These are phyloP conservation scores for Zygogramma bicolorata DNA, from an alignment of 2,888 invertebrate genomes.

Conservation along the genomic window DNA sequence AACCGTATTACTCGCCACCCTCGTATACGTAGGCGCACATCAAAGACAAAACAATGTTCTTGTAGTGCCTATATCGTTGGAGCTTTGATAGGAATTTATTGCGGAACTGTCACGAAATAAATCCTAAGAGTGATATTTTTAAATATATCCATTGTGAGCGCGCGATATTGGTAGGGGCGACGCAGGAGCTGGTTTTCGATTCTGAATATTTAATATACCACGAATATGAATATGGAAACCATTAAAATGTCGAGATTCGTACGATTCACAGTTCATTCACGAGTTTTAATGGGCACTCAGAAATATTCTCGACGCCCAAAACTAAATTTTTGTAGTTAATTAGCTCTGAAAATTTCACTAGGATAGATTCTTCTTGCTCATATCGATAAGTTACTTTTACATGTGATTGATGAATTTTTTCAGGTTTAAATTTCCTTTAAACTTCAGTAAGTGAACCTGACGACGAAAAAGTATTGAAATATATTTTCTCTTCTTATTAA, in stretches of 20 bases:
- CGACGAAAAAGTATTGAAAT: too few species aligned
- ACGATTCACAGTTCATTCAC: background rate
- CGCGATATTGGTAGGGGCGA: conserved; percentile 24
- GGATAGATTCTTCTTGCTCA: too few species aligned
- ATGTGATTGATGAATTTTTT: too few species aligned
- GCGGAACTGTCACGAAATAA: conserved; percentile 60
- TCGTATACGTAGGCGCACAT: conserved; percentile 37
- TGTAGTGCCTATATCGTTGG: conserved; percentile 54
- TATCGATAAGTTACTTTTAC: too few species aligned
- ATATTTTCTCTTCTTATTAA: too few species aligned
- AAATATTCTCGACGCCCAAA: too few species aligned
- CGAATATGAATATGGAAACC: conserved; percentile 28
- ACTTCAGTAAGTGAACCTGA: too few species aligned
- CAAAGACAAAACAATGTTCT: conserved; percentile 50
- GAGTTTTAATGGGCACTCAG: too few species aligned
- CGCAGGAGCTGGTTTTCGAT: background rate
- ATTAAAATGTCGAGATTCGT: background rate
- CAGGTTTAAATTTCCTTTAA: too few species aligned
- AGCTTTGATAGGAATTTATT: conserved; percentile 63
- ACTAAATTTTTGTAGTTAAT: too few species aligned
- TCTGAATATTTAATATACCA: conserved; percentile 31
- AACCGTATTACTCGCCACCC: conserved; percentile 24
- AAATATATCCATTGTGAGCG: conserved; percentile 43
- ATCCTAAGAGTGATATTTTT: conserved; percentile 60
- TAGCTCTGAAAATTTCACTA: too few species aligned